A percentile compares a stretch with the other conserved stretches of the same genome.
phyloP scores from a whole-genome alignment of 2,797 vertebrate species.

The Passerculus sandwichensis region DNA sequence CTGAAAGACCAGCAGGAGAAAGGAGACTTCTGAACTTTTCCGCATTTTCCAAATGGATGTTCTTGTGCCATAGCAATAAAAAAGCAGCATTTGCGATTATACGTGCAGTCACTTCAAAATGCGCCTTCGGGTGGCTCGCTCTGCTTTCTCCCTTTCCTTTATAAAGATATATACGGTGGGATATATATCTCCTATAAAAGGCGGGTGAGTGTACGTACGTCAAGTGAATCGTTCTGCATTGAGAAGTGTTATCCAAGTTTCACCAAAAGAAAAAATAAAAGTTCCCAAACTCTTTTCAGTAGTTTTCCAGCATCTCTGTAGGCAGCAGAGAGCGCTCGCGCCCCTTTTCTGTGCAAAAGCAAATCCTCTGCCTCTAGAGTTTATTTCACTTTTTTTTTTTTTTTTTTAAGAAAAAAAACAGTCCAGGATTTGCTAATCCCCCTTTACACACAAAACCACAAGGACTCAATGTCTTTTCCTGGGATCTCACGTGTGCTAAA shows the following conservation, averaged over 20 bases:
- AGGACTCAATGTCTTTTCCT: conserved; percentile 67
- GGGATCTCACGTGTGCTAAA: conserved; percentile 59
- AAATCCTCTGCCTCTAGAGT: conserved; percentile 77
- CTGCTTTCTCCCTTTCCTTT: conserved; percentile 61
- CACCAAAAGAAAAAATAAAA: conserved; percentile 32
- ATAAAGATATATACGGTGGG: conserved; percentile 10
- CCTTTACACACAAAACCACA: conserved; percentile 17
- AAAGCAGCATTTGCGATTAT: conserved; percentile 87
- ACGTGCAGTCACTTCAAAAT: conserved; percentile 83
- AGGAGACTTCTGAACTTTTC: conserved; percentile 71
- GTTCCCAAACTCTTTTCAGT: conserved; percentile 79
- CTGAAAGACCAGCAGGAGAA: conserved; percentile 35
- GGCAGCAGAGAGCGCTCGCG: conserved; percentile 82
- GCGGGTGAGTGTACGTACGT: conserved; percentile 60
- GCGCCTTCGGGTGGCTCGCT: conserved; percentile 72
- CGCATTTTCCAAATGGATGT: conserved; percentile 66
- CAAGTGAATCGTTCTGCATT: conserved; percentile 77
- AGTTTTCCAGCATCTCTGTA: conserved; percentile 86
- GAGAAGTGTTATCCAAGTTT: conserved; percentile 69
- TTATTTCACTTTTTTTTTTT: conserved; percentile 73
- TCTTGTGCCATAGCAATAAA: conserved; percentile 78
- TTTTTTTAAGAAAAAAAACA: neutral
- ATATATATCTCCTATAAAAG: conserved; percentile 48
- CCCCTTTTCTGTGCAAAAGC: conserved; percentile 86
- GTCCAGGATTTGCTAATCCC: conserved; percentile 50